phyloP scores from a whole-genome alignment of 30 jellyfish, hydroid and myxozoan species.

The Chironex yamaguchii region DNA sequence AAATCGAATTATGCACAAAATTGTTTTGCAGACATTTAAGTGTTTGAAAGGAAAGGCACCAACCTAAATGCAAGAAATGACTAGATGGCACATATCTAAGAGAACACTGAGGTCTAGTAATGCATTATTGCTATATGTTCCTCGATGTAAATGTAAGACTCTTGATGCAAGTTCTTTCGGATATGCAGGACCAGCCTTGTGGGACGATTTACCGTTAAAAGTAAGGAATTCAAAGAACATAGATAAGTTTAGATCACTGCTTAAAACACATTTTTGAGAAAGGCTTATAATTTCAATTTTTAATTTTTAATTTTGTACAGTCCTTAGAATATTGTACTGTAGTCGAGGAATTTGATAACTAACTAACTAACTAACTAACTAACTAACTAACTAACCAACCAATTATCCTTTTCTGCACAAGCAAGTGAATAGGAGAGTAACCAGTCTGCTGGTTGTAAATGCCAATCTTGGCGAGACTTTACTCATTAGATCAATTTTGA shows the following conservation, averaged over 20 bases:
- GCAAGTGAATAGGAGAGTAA: no score
- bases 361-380: no score
- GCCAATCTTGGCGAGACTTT: no score
- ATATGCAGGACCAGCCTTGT: constrained; percentile 29
- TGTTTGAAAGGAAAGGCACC: constrained; percentile 51
- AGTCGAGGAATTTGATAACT: constrained; percentile 28
- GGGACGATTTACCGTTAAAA: constrained; percentile 32
- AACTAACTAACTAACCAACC: no score
- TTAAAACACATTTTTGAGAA: constrained; percentile 36
- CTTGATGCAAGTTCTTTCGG: constrained; percentile 28
- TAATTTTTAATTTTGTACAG: neutral
- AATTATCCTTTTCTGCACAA: no score
- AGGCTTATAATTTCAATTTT: constrained; percentile 20
- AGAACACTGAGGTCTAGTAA: constrained; percentile 37
- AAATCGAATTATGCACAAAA: constrained; percentile 31
- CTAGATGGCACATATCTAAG: constrained; percentile 28
- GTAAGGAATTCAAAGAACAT: constrained; percentile 36
- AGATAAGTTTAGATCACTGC: neutral
- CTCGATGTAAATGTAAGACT: constrained; percentile 25
- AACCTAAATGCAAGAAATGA: constrained; percentile 48
- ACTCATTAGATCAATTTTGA: no score
- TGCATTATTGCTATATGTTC: constrained; percentile 25
- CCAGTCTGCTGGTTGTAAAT: no score
- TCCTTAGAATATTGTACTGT: constrained; percentile 27
- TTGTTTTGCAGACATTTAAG: constrained; percentile 2